phyloP scores from a whole-genome alignment of 37 sponge, comb jelly and placozoan genomes.

The Spongia lamella region DNA sequence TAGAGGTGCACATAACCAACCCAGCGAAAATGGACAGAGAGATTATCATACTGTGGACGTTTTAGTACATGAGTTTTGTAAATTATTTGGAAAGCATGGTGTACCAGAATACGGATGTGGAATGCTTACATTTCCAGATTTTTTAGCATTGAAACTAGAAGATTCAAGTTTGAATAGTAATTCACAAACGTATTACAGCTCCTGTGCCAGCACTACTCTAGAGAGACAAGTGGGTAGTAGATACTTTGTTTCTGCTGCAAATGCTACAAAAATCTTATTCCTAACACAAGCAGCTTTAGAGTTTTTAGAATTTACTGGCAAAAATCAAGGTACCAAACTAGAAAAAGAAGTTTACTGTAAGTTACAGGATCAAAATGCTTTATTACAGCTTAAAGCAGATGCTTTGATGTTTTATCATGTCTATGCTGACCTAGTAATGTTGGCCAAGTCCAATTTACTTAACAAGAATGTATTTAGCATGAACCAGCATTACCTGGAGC shows the following conservation, averaged over 20 bases:
- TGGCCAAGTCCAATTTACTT: conserved; percentile 30
- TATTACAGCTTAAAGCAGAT: conserved; percentile 19
- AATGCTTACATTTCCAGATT: conserved; percentile 23
- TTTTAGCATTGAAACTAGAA: conserved; percentile 17
- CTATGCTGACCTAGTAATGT: conserved; percentile 34
- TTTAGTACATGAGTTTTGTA: conserved; percentile 36
- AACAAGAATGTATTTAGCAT: conserved; percentile 23
- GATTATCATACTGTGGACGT: conserved; percentile 1
- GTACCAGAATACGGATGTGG: conserved; percentile 23
- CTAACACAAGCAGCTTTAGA: conserved; percentile 16
- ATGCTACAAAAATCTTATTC: conserved; percentile 23
- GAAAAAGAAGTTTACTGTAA: neutral
- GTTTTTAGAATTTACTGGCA: neutral
- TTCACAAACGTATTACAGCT: neutral
- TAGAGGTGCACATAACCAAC: too few relatives aligned
- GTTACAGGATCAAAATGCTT: neutral
- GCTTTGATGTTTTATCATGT: conserved; percentile 37
- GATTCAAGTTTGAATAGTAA: neutral
- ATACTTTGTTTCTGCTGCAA: conserved; percentile 29
- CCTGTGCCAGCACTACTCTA: neutral
- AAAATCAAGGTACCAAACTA: conserved; percentile 2
- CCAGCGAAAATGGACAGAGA: neutral
- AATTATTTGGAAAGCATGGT: conserved; percentile 26
- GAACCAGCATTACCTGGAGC: conserved; percentile 15
- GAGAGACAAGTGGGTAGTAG: conserved; percentile 34